Percentiles rank a stretch among this genome's conserved stretches.
phyloP scores from a whole-genome alignment of 1,140 invertebrate species.

The Bathynomus jamesi region DNA sequence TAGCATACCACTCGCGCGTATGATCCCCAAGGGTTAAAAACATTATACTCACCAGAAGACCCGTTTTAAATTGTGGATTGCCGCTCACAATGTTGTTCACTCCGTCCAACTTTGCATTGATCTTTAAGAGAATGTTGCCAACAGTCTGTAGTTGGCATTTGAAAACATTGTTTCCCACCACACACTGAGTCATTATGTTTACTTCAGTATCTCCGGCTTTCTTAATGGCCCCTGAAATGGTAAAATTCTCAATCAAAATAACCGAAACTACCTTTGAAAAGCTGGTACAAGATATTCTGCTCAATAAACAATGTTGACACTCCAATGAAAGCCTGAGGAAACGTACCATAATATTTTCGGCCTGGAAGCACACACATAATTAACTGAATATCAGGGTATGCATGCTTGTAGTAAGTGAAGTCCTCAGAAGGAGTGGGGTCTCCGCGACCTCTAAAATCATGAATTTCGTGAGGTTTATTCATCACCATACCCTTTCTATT shows the following conservation, averaged over 20 bases:
- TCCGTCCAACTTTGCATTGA: slow-evolving; percentile 77
- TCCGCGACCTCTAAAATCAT: background rate
- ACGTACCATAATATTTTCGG: background rate
- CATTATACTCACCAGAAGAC: background rate
- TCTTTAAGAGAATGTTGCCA: slow-evolving; percentile 72
- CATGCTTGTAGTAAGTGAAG: background rate
- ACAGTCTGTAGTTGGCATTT: slow-evolving; percentile 46
- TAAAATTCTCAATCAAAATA: background rate
- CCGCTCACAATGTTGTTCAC: slow-evolving; percentile 48
- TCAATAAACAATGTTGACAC: too few relatives aligned
- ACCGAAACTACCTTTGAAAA: too few relatives aligned
- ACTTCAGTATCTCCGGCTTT: slow-evolving; percentile 62
- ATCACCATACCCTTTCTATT: background rate
- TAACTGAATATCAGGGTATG: background rate
- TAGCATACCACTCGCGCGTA: too few relatives aligned
- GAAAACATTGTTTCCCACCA: slow-evolving; percentile 54
- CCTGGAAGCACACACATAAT: background rate
- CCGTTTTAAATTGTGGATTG: background rate
- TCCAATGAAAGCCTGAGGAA: too few relatives aligned
- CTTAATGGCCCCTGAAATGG: slow-evolving; percentile 53
- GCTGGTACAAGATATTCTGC: too few relatives aligned
- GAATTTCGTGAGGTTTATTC: background rate
- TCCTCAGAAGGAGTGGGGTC: background rate
- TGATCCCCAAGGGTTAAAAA: too few relatives aligned
- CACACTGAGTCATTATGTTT: slow-evolving; percentile 72